A percentile compares a stretch with the other conserved stretches of the same genome.
These are phyloP conservation scores for Alviniconcha marisindica DNA, from an alignment of 1,140 invertebrate genomes.

Conservation along the genomic window DNA sequence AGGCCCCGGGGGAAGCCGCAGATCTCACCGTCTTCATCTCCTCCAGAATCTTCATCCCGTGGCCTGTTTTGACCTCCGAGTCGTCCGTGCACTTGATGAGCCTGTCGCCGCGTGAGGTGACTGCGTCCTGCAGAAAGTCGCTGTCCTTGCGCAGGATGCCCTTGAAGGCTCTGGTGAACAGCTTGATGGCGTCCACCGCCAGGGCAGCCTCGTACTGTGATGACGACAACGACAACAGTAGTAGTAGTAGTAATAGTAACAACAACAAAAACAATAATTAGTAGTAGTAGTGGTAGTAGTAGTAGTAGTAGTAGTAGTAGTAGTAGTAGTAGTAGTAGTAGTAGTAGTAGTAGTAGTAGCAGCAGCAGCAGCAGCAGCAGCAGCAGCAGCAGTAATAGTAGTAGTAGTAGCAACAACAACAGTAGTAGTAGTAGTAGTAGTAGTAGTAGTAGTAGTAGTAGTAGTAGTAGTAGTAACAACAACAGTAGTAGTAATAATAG, in stretches of 20 bases:
- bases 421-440: too few species aligned
- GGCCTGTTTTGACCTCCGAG: slow-evolving; percentile 46
- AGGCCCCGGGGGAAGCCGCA: too few species aligned
- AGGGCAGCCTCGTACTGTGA: slow-evolving; percentile 63
- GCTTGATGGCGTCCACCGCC: slow-evolving; percentile 59
- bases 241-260: too few species aligned
- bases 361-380: slow-evolving; percentile 4
- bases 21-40: slow-evolving; percentile 54
- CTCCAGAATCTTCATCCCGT: slow-evolving; percentile 47
- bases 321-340: slow-evolving; percentile 12
- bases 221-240: not conserved
- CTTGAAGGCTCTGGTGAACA: slow-evolving; percentile 59
- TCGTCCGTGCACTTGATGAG: slow-evolving; percentile 58
- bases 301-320: slow-evolving; percentile 11
- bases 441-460: too few species aligned
- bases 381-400: not conserved
- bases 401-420: too few species aligned
- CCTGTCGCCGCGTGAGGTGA: slow-evolving; percentile 24
- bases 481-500: too few species aligned
- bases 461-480: too few species aligned
- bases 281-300: slow-evolving; percentile 11
- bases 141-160: slow-evolving; percentile 41
- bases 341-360: slow-evolving; percentile 11
- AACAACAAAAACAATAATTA: too few species aligned
- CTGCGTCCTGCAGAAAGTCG: slow-evolving; percentile 22